Evolutionary conservation across 2,113 vertebrate genomes (phyloP).

Genomic region (Sardina pilchardus): DNA sequence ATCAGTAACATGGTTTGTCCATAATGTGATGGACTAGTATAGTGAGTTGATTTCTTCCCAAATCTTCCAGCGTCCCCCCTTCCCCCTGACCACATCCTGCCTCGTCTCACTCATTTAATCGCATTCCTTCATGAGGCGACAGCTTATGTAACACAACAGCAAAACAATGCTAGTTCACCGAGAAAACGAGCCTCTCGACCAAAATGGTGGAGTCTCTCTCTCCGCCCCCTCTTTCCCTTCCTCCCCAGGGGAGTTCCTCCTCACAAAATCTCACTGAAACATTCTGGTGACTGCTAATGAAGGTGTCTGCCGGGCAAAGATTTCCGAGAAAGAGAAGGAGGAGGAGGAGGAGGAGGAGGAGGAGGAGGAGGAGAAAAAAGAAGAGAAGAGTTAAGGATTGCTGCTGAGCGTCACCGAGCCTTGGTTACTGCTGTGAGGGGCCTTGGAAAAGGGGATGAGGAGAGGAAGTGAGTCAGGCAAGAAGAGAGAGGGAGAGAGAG

Average conservation of each 20-base stretch:
- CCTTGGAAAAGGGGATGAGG: not conserved
- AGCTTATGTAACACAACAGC: constrained; percentile 42
- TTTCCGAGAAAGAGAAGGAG: constrained; percentile 4
- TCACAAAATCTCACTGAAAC: constrained; percentile 26
- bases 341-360: not conserved
- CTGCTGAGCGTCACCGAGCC: not conserved
- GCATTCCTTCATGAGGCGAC: constrained; percentile 39
- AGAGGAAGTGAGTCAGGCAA: not conserved
- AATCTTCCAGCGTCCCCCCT: not conserved
- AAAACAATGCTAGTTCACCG: not conserved
- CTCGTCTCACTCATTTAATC: constrained; percentile 13
- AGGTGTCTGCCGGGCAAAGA: constrained; percentile 12
- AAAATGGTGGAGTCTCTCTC: constrained; percentile 22
- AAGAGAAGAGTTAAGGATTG: not conserved
- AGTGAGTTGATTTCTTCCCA: not conserved
- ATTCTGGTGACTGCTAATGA: constrained; percentile 39
- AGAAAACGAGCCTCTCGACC: constrained; percentile 18
- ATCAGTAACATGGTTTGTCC: not conserved
- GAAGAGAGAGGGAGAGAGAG: not conserved
- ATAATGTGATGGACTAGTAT: not conserved
- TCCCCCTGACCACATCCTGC: constrained; percentile 15
- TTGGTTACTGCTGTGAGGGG: constrained; percentile 10
- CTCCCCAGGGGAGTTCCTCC: constrained; percentile 24
- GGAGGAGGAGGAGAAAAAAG: not conserved
- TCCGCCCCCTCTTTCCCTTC: not conserved